Evolutionary conservation across 2,888 invertebrate species (phyloP), one percentile per base, ranked within the genome.

Genomic region (Nomada fabriciana): DNA sequence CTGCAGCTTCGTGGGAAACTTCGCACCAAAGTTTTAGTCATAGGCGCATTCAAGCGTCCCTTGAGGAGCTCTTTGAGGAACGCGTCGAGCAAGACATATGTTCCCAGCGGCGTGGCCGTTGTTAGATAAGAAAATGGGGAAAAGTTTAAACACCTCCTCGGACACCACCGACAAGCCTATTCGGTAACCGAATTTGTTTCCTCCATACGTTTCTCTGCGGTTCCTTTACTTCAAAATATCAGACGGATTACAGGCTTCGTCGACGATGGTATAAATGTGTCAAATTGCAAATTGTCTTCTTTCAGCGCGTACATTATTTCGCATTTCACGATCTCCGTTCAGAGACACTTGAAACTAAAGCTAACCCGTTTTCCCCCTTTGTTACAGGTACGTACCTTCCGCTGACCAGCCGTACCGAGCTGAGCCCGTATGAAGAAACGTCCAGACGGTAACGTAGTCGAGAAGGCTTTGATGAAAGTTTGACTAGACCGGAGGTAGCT

Each of bases 51-150:
- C 60, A 18, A 64, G 42, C 52, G 73, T 70, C 60, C 63, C 70
- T 68, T 18, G 69, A 59, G 70, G 29, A 55, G 55, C 70, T 57
- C 55, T 69, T 67, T 65, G 57, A 55, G 68, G 20, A 43, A 36
- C 23, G 47, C 43, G 67, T 25, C 50, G 64, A 53, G 75, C 82
- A 82, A 82, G 78, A 78, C 83, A 71, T 68, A 25, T 25, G 72
- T 68, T 59, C 61, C 52, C 52, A 43, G 53, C 55, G 55, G 52
- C 50, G 50, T 29, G 25, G 59, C 68, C 69, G n/a, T 82, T 69
- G 83, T 76, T 65, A 60, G 83, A 86, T 86, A 83, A 87, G 86
- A 84, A 87, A 86, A 80, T 68, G 82, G 78, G 84, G 82, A 86
- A 88, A 88, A 88, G 71, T 88, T 88, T 57, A 76, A 86, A 68